Conservation (phyloP, 2,113 vertebrate species). For the Petroica traversi region DNA sequence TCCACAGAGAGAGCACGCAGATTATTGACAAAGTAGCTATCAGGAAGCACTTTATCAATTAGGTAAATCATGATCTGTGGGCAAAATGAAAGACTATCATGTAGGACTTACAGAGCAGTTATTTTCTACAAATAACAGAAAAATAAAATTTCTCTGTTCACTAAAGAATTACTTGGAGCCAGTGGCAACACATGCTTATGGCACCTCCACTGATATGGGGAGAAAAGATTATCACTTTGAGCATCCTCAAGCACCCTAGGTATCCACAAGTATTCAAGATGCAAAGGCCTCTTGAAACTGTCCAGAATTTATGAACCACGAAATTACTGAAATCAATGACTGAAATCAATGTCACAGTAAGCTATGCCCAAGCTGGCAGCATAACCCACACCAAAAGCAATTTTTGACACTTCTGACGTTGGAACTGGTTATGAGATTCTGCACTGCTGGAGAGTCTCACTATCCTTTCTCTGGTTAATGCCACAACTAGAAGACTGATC, state of each 20-base stretch:
- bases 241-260: background rate
- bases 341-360: background rate
- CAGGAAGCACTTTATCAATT: conserved; percentile 97
- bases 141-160: background rate
- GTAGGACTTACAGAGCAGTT: background rate
- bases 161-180: background rate
- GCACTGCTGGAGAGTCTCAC: background rate
- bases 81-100: background rate
- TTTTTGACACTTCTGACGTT: background rate
- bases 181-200: background rate
- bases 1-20: conserved; percentile 92
- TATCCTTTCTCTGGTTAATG: background rate
- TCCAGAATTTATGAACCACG: background rate
- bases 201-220: background rate
- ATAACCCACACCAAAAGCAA: background rate
- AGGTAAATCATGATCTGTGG: conserved; percentile 97
- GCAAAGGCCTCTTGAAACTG: background rate
- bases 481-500: background rate
- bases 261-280: background rate
- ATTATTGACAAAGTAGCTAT: conserved; percentile 98
- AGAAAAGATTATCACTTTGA: background rate
- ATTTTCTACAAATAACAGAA: background rate
- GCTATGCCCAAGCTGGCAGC: background rate
- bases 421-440: background rate
- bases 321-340: background rate